Base-by-base conservation (phyloP, 2,888 invertebrate genomes). In the Parnassius glacialis region DNA sequence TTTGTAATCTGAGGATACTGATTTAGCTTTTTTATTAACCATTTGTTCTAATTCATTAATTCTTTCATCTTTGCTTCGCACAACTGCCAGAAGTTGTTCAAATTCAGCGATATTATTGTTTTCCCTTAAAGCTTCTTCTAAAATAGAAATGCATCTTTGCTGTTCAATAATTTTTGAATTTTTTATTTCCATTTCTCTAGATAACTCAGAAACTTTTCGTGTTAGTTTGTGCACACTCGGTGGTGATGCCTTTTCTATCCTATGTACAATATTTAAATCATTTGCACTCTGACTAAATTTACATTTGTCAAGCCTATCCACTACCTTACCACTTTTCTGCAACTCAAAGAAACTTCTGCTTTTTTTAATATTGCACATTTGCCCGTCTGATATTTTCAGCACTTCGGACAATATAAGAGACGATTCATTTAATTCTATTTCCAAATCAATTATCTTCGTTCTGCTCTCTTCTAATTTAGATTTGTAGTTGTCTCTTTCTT, bases 41-140 rank as follows among this genome's bases (percentile, higher is more conserved):
- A 95, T 93, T 70, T 94, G 93, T 80, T 96, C 97, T 70, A 98
- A 85, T 77, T 97, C 96, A 75, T 94, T 93, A 60, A 97, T 95
- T 68, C 96, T 92, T 65, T 93, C 93, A 62, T 94, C 93, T 82
- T 94, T 95, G 69, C 92, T 92, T 65, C 92, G 86, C 9, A 94
- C 87, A 9, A 93, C 90, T 7, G 92, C 89, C 65, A 93, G 77
- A 51, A 94, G 78, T 70, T 93, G 93, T 71, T 93, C 92, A 61
- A 94, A 89, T 67, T 93, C 93, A 34, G 92, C 92, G 67, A 93
- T 92, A 67, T 93, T 92, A 65, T 92, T 92, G 70, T 93, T 92
- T 57, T 93, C 92, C 70, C 90, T 84, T 52, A 93, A 78, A 7
- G 93, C 92, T 43, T 92, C 92, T 80, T 92, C 93, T 65, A 93